Base-by-base conservation (phyloP, 2,797 vertebrate genomes). In the Capromys pilorides region DNA sequence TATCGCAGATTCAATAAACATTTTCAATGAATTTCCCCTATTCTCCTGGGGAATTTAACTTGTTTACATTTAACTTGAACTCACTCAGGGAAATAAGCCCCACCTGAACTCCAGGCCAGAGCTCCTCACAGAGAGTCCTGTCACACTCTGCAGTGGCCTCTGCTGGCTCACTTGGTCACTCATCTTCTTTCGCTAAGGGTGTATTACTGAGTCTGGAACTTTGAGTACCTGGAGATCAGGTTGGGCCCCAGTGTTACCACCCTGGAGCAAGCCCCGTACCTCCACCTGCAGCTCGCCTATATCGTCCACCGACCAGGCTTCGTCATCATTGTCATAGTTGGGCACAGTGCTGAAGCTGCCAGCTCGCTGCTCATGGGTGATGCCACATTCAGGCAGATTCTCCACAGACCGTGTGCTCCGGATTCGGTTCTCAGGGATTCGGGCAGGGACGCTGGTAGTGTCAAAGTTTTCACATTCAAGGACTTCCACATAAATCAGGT, bases 391-490 rank as follows among this genome's bases (percentile, higher is more conserved):
- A 0, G 99, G 99, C 1, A 99, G 98, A 98, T 99, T 99, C 98
- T 99, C 99, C 84, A 99, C 99, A 0, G 99, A 99, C 41, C 99
- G 98, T 0, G 99, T 99, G 98, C 99, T 99, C 41, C 99, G 98
- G 97, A 99, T 99, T 7, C 99, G 98, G 93, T 99, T 99, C 98
- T 99, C 99, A 0, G 99, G 99, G 96, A 99, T 99, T 59, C 99
- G 98, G 14, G 98, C 97, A 0, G 99, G 99, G 36, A 99, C 99
- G 0, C 78, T 98, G 24, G 99, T 99, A 3, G 98, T 99, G 98
- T 99, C 99, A 1, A 99, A 99, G 97, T 99, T 99, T 96, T 99
- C 99, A 82, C 99, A 99, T 98, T 99, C 99, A 90, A 99, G 98
- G 82, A 99, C 99, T 97, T 99, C 99, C 93, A 99, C 99, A 0